phyloP scores from a whole-genome alignment of 2,888 invertebrate genomes.

The Anagyrus pseudococci region DNA sequence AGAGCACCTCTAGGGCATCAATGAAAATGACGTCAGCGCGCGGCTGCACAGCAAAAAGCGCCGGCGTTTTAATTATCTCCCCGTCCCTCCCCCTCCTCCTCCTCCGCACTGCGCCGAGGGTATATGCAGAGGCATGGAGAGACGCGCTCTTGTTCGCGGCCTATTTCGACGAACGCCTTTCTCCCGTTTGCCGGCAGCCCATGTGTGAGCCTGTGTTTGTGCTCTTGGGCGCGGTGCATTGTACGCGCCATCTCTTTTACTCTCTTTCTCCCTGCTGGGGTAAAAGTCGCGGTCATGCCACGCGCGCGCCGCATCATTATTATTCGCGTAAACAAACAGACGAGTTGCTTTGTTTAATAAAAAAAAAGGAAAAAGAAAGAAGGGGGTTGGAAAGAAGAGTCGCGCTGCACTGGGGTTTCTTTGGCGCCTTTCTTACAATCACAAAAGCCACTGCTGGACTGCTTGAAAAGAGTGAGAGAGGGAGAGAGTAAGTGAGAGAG shows the following conservation, averaged over 20 bases:
- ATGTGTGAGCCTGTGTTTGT: too few species aligned
- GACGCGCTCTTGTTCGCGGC: not conserved
- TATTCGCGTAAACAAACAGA: constrained; percentile 2
- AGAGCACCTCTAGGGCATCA: constrained; percentile 63
- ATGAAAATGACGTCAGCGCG: constrained; percentile 65
- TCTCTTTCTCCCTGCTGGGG: not conserved
- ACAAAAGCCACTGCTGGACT: too few species aligned
- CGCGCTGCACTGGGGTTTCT: too few species aligned
- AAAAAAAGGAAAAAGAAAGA: too few species aligned
- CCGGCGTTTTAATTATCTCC: constrained; percentile 55
- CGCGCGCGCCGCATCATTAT: not conserved
- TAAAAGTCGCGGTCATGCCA: not conserved
- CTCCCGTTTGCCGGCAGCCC: too few species aligned
- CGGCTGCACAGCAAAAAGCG: constrained; percentile 54
- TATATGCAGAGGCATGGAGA: not conserved
- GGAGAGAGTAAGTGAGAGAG: too few species aligned
- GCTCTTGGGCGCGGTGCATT: not conserved
- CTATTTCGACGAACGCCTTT: too few species aligned
- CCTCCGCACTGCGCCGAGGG: not conserved
- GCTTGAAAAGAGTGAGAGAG: too few species aligned
- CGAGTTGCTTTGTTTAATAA: not conserved
- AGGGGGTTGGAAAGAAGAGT: too few species aligned
- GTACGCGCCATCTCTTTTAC: not conserved
- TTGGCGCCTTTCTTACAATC: too few species aligned
- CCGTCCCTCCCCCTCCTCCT: not conserved